These are phyloP conservation scores for Ectropis crepuscularia DNA, from an alignment of 2,888 invertebrate species.

Conservation along the genomic window DNA sequence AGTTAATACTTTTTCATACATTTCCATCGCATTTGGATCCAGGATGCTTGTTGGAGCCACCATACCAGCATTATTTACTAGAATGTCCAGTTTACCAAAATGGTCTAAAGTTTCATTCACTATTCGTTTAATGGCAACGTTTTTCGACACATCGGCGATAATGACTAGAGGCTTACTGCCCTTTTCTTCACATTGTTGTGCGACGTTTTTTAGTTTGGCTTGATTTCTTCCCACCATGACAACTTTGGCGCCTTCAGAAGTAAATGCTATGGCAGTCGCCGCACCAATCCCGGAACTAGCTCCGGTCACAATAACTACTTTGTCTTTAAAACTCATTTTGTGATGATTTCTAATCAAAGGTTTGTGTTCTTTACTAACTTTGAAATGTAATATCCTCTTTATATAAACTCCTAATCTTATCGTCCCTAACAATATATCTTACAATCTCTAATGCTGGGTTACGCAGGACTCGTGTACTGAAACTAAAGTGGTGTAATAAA, in stretches of 20 bases:
- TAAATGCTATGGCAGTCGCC: slow-evolving; percentile 38
- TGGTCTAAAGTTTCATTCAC: slow-evolving; percentile 9
- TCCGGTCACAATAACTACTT: slow-evolving; percentile 51
- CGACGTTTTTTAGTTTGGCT: slow-evolving; percentile 37
- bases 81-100: slow-evolving; percentile 36
- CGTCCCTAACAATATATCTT: not conserved
- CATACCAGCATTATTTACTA: slow-evolving; percentile 42
- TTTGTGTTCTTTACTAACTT: not conserved
- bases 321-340: slow-evolving; percentile 46
- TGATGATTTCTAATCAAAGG: not conserved
- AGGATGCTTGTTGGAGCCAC: slow-evolving; percentile 6
- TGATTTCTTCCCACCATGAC: slow-evolving; percentile 46
- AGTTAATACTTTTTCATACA: slow-evolving; percentile 30
- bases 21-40: slow-evolving; percentile 24
- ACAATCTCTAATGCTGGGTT: no score
- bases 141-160: slow-evolving; percentile 13
- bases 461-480: no score
- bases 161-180: slow-evolving; percentile 18
- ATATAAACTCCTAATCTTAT: not conserved
- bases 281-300: slow-evolving; percentile 52
- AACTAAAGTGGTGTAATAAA: no score
- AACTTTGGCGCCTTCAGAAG: slow-evolving; percentile 44
- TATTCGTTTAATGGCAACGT: slow-evolving; percentile 8
- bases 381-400: not conserved
- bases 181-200: slow-evolving; percentile 9